Evolutionary conservation across 2,113 vertebrate species (phyloP).

Genomic region (Ptychochromis oligacanthus): DNA sequence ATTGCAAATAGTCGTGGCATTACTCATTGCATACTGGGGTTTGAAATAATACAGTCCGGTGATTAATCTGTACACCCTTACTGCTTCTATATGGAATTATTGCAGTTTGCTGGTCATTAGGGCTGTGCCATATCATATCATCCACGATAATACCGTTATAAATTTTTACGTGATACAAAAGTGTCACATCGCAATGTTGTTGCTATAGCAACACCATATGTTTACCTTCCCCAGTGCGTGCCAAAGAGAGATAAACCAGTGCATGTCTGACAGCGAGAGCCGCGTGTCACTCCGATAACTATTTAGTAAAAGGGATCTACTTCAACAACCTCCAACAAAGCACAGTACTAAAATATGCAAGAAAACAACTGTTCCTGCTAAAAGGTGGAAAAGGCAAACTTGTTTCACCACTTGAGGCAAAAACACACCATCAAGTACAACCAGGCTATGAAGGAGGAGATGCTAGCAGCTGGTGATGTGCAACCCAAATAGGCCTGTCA

Average conservation of each 20-base stretch:
- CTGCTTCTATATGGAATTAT: rapidly evolving
- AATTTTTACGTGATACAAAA: not conserved
- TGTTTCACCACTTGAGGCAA: no score
- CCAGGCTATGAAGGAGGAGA: not conserved
- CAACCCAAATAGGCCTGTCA: not conserved
- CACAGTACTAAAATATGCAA: not conserved
- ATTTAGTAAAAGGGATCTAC: not conserved
- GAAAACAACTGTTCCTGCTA: not conserved
- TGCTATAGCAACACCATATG: not conserved
- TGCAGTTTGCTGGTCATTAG: no score
- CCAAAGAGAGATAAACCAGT: not conserved
- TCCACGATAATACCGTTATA: no score
- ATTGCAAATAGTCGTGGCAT: not conserved
- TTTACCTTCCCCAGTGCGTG: not conserved
- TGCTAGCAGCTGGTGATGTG: slow-evolving; percentile 2
- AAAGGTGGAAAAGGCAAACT: not conserved
- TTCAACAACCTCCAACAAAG: not conserved
- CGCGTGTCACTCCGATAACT: not conserved
- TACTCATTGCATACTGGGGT: not conserved
- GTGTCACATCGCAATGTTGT: no score
- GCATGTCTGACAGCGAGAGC: not conserved
- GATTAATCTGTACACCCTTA: not conserved
- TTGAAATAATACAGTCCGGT: not conserved
- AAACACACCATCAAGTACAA: not conserved
- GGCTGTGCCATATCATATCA: not conserved